These are phyloP conservation scores for Caenorhabditis sp. DNA, from an alignment of 2,888 invertebrate genomes.

Conservation along the genomic window DNA sequence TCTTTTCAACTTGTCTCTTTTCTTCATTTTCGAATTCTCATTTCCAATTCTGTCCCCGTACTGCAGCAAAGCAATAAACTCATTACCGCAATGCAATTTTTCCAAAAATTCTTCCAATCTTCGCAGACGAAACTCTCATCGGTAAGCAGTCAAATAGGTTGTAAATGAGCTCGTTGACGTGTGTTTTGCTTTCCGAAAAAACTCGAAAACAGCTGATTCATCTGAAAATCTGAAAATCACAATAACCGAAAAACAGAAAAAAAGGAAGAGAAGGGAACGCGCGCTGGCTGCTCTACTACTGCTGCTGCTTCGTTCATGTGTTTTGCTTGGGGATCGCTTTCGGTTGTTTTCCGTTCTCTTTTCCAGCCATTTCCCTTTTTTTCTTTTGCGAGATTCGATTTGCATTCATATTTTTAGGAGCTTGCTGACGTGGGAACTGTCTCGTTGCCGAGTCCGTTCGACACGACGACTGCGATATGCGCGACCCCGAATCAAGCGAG, in stretches of 20 bases:
- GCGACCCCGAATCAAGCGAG: constrained; percentile 59
- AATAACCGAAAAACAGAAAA: constrained; percentile 24
- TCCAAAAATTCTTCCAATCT: constrained; percentile 51
- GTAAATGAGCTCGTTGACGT: constrained; percentile 13
- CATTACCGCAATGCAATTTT: constrained; percentile 45
- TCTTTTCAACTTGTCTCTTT: constrained; percentile 11
- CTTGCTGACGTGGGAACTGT: constrained; percentile 33
- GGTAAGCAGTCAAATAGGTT: too few species aligned
- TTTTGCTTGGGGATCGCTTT: constrained; percentile 29
- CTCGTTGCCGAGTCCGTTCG: constrained; percentile 32
- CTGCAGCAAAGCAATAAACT: constrained; percentile 24
- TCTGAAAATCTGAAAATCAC: constrained; percentile 41
- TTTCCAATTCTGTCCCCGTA: too few species aligned
- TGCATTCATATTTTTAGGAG: constrained; percentile 21
- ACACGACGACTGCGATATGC: constrained; percentile 44
- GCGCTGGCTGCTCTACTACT: too few species aligned
- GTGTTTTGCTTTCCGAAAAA: constrained; percentile 1
- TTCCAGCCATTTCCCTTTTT: constrained; percentile 12
- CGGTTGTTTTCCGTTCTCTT: background rate
- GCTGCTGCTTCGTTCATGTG: too few species aligned
- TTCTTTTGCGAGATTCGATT: background rate
- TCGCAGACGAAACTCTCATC: constrained; percentile 50
- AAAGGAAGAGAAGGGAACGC: background rate
- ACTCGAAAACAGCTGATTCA: constrained; percentile 24
- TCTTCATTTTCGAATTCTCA: constrained; percentile 22